Conservation (phyloP, 2,113 vertebrate genomes). For the Galemys pyrenaicus region DNA sequence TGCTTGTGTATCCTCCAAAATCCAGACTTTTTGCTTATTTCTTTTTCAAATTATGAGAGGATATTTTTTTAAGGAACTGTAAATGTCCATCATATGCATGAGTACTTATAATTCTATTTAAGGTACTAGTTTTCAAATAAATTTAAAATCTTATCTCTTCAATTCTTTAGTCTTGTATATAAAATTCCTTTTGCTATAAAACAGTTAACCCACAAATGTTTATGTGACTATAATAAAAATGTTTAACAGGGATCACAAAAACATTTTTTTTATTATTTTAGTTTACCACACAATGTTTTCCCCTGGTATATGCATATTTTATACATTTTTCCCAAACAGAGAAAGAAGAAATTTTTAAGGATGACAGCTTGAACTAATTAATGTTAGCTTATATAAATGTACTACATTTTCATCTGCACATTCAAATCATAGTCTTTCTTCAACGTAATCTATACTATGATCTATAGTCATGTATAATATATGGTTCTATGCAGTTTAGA, state of each 20-base stretch:
- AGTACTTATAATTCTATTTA: conserved; percentile 18
- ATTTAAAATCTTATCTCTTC: conserved; percentile 39
- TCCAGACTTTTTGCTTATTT: neutral
- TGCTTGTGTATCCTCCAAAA: neutral
- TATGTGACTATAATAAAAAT: conserved; percentile 42
- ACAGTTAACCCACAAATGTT: neutral
- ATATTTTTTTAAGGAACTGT: neutral
- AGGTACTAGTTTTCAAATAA: conserved; percentile 58
- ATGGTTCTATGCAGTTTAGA: neutral
- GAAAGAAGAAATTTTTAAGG: neutral
- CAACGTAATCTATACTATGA: neutral
- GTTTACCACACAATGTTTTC: neutral
- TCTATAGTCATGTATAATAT: neutral
- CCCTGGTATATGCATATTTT: neutral
- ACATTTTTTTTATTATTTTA: neutral
- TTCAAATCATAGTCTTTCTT: conserved; percentile 4
- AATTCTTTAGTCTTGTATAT: neutral
- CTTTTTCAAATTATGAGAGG: neutral
- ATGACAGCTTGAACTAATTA: neutral
- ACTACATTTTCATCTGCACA: neutral
- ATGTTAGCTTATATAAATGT: neutral
- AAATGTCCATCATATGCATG: conserved; percentile 43
- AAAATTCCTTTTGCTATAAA: conserved; percentile 66
- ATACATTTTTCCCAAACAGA: neutral
- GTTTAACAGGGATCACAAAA: conserved; percentile 55